Evolutionary conservation across 1,140 invertebrate genomes (phyloP), one percentile per base, ranked within the genome.

Genomic region (Tachypleus tridentatus): DNA sequence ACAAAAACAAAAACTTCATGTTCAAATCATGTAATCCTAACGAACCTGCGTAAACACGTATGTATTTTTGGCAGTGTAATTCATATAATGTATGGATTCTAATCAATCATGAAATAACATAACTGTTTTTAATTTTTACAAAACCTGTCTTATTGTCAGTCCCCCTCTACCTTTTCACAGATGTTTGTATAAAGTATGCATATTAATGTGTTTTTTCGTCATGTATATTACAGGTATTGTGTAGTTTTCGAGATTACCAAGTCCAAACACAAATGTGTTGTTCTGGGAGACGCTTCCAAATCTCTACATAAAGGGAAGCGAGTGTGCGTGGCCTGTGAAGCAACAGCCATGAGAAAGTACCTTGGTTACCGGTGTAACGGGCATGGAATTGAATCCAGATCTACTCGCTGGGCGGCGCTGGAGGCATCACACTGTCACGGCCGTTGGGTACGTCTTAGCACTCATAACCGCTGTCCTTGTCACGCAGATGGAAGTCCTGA

Each of bases 381-480:
- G 4, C 87, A 89, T 73, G 86, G 87, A 8, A 82, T 86, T 49
- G 79, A 84, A 47, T 84, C 83, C 3, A 82, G 84, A 70, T 80
- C 83, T 62, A 89, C 87, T 11, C 80, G 87, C 53, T 91, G 87
- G 83, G 85, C 84, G 61, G 85, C 87, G 52, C 79, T 91, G 29
- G 83, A 86, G n/a, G 84, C 84, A 51, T 84, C 86, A 7, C 86
- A 87, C 68, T 91, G 89, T 76, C 87, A 88, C 70, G 89, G 89
- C 52, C 88, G 90, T 74, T 91, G 88, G 88, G 74, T 87, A n/a
- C 82, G 70, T 8, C 58, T 64, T 3, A 29, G 29, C 29, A 29
- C 29, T 29, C 29, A 29, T 29, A 29, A 29, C 29, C 29, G 29
- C 29, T 70, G 69, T 54, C 10, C 4, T 10, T 70, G 69, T 50